Evolutionary conservation across 1,140 invertebrate species (phyloP), one percentile per base, ranked within the genome.

Genomic region (Lepidostoma basale): DNA sequence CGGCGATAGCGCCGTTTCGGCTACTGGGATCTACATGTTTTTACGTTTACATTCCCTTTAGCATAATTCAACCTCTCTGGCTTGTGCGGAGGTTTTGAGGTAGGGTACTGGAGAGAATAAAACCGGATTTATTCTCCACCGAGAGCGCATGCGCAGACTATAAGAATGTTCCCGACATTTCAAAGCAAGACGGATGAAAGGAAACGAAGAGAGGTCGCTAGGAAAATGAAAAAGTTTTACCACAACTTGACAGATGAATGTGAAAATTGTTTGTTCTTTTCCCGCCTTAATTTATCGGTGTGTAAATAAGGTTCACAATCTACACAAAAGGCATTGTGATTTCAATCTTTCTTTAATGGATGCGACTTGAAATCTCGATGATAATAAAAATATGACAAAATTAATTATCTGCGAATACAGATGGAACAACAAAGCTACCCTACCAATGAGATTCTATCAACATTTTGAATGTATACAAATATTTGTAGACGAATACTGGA

Each of bases 231-330:
- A 56, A 56, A 56, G 8, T 56, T 56, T 33, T 14, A 16, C 25
- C 52, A 39, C 52, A 56, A 12, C 30, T 36, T 56, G 52, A 56
- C 52, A 56, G 52, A 56, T 39, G 52, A 56, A 56, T 39, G 52
- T 22, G 52, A 56, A 56, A 33, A 33, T 36, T 36, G 28, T 30
- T 56, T 56, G 52, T 56, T 56, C 30, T 56, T 56, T 56, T 56
- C 18, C 9, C 9, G 52, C 12, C 30, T 6, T 56, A 56, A 56
- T 56, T 56, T 56, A 56, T 36, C 52, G 52, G 26, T 39, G 52
- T 20, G 18, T 56, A 56, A 56, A 56, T 39, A 56, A 56, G 28
- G 36, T 16, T 12, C 10, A 49, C 22, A 49, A 10, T 49, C 9
- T 49, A 8, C 28, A 36, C 52, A 39, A 56, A 56, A 36, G 45